Evolutionary conservation across 2,113 vertebrate species (phyloP).

Genomic region (Cettia cetti): DNA sequence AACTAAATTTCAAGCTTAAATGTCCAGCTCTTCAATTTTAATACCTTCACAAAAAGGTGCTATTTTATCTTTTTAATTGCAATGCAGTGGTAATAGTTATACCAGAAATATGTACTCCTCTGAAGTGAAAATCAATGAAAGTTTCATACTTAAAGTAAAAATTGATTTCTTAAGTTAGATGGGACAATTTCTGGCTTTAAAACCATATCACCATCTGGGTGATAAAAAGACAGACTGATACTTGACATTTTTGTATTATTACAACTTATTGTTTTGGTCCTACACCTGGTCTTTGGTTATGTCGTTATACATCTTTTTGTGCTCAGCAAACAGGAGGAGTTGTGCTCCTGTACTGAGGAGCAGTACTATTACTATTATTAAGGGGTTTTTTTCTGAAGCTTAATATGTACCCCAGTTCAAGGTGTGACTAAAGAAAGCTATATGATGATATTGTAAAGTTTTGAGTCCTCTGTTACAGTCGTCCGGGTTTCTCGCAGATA

Average conservation of each 20-base stretch:
- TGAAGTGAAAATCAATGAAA: constrained; percentile 63
- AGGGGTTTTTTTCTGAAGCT: background rate
- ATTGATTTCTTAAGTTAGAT: constrained; percentile 58
- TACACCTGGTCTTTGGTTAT: background rate
- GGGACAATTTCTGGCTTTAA: constrained; percentile 5
- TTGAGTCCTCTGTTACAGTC: background rate
- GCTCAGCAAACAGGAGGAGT: background rate
- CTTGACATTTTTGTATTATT: background rate
- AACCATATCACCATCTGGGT: background rate
- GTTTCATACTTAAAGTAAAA: constrained; percentile 56
- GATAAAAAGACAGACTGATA: background rate
- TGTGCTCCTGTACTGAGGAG: background rate
- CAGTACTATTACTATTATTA: too few species aligned
- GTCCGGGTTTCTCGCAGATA: background rate
- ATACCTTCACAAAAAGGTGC: constrained; percentile 32
- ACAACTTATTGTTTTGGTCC: background rate
- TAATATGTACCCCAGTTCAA: background rate
- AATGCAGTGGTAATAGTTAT: constrained; percentile 50
- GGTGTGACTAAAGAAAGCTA: background rate
- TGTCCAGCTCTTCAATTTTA: constrained; percentile 49
- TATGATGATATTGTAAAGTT: background rate
- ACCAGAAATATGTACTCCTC: constrained; percentile 39
- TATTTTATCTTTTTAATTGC: constrained; percentile 51
- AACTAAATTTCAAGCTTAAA: constrained; percentile 53
- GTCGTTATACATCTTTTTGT: background rate